These are phyloP conservation scores for Drosophila murphyi DNA, from an alignment of 1,140 invertebrate species.

Conservation along the genomic window DNA sequence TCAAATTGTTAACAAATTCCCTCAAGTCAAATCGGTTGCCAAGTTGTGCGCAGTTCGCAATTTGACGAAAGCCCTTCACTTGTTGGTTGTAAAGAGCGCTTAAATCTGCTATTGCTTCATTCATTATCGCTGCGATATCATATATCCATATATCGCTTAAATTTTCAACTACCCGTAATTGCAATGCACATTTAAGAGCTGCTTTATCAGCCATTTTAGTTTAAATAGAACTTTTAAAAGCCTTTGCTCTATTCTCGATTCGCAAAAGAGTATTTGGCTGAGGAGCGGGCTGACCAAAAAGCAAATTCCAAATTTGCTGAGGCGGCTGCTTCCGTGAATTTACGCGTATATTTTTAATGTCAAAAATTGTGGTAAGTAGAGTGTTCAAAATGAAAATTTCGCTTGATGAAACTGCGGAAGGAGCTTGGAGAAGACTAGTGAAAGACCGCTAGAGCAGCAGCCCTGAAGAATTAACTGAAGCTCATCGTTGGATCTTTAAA, in stretches of 20 bases:
- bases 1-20: background rate
- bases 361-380: constrained; percentile 60
- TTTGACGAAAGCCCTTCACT: background rate
- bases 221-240: constrained; percentile 9
- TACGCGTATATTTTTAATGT: background rate
- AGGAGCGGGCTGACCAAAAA: constrained; percentile 34
- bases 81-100: constrained; percentile 42
- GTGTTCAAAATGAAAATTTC: constrained; percentile 40
- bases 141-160: constrained; percentile 15
- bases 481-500: background rate
- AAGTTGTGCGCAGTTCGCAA: constrained; percentile 19
- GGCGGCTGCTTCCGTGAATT: constrained; percentile 49
- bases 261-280: constrained; percentile 59
- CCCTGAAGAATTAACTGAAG: background rate
- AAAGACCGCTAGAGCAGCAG: background rate
- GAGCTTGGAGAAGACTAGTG: background rate
- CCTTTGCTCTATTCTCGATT: constrained; percentile 54
- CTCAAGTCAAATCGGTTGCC: background rate
- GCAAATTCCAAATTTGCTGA: constrained; percentile 26
- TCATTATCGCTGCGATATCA: constrained; percentile 21
- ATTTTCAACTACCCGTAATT: constrained; percentile 22
- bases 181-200: constrained; percentile 54
- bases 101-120: constrained; percentile 39
- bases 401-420: background rate
- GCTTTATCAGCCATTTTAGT: constrained; percentile 32